Base-by-base conservation (phyloP, 2,113 vertebrate genomes). In the Corvus moneduloides region DNA sequence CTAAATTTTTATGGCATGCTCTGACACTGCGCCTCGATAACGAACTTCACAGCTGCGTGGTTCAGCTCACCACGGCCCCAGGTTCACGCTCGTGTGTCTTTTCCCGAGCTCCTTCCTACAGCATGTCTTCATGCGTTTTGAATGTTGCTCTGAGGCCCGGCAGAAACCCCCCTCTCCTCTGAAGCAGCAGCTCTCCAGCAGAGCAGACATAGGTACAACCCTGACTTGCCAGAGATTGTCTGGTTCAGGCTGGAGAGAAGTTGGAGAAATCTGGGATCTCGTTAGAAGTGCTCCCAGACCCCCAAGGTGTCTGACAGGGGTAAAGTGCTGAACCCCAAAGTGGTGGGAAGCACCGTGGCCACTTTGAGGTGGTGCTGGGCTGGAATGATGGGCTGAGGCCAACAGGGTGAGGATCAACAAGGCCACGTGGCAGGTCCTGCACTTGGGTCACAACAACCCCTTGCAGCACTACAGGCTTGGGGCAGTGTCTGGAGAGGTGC, bases 121-220 rank as follows among this genome's bases (percentile, higher is more conserved):
- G 82, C 49, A 21, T 58, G 87, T 89, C 93, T 89, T 95, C 87
- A 82, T 96, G 89, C 87, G 84, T 87, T 93, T 68, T 82, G 84
- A 66, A 93, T 41, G 81, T 6, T 69, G 91, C 83, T 96, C 64
- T 80, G 82, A 90, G 87, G 82, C 59, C 90, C 37, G 71, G 71
- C 55, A 69, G 44, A 76, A 91, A 95, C 54, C 62, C 87, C 84
- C 84, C 69, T 89, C 74, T 73, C 41, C 91, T 90, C 84, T 4
- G 4, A 56, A 61, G 86, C 68, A 33, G 85, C 75, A 35, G 51
- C 91, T 58, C 76, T 77, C 66, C 73, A 28, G 49, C 35, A 0
- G 3, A 81, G 83, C 4, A 1, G 69, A 64, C 0, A 0, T 16
- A 20, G 91, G 87, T 24, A 8, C 2, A n/a, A n/a, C 66, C 54